Base-by-base conservation (phyloP, 2,888 invertebrate species). In the Tolmerus cingulatus region DNA sequence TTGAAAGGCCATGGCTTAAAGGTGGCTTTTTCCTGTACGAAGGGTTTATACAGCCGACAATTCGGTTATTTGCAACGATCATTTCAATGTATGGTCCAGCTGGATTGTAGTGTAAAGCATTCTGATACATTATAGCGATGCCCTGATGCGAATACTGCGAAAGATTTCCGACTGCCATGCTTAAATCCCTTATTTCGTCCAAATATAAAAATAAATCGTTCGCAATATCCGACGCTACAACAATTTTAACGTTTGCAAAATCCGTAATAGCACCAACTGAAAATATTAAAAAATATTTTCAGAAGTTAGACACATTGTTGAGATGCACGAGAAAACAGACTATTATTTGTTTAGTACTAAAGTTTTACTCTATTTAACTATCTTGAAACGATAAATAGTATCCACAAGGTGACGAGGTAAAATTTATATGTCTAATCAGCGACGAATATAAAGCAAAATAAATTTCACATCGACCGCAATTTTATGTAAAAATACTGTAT, bases 21-120 rank as follows among this genome's bases (percentile, higher is more conserved):
- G 90, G 89, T 12, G 89, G 88, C 40, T 90, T 90, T 57, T 89
- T 89, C 37, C 91, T 89, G 87, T 91, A 91, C 30, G 89, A 90
- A 1, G 91, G 90, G 89, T 90, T 89, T 19, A 91, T 89, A 16
- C 90, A 90, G 5, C 90, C 90, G 74, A 91, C 90, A 8, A 90
- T 89, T 0, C 90, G 90, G 23, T 86, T 46, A 43, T 74, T 37
- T 1, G 16, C 8, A 19, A 79, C 46, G 27, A 87, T 12, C 12
- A 74, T 40, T 23, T 82, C 66, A 2, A 87, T 74, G 46, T 57
- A 87, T 16, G 43, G 1, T 30, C 8, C 43, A 9, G 9, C 27
- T 16, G 46, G 1, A 30, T 37, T n/a, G 1, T 23, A 30, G 34
- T 43, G n/a, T 14, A 88, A 90, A 74, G 89, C 90, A 19, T 90